Evolutionary conservation across 1,140 invertebrate species (phyloP).

Genomic region (Bicyclus anynana): DNA sequence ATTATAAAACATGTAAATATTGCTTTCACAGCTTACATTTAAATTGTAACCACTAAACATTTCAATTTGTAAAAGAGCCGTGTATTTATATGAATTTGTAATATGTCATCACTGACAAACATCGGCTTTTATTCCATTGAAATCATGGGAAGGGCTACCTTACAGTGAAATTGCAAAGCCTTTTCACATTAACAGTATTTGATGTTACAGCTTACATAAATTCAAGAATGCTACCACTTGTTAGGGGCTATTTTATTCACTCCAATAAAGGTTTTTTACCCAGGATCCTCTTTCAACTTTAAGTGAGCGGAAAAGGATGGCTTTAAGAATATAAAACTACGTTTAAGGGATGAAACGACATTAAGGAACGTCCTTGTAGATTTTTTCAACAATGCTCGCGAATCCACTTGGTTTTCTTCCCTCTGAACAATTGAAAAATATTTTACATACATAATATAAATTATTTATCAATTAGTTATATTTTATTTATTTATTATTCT

Average conservation of each 20-base stretch:
- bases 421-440: background rate
- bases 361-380: background rate
- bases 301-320: slow-evolving; percentile 7
- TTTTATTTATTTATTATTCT: too few species aligned
- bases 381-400: background rate
- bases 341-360: slow-evolving; percentile 5
- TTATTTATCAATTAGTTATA: too few species aligned
- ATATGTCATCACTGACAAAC: too few species aligned
- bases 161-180: slow-evolving; percentile 27
- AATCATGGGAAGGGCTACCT: background rate
- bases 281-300: slow-evolving; percentile 1
- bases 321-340: slow-evolving; percentile 7
- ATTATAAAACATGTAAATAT: too few species aligned
- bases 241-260: slow-evolving; percentile 3
- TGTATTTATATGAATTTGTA: too few species aligned
- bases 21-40: too few species aligned
- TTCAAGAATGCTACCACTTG: slow-evolving; percentile 31
- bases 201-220: slow-evolving; percentile 43
- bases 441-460: too few species aligned
- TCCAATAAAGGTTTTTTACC: slow-evolving; percentile 1
- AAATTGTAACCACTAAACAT: too few species aligned
- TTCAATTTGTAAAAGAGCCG: too few species aligned
- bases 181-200: slow-evolving; percentile 47
- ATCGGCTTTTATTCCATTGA: too few species aligned
- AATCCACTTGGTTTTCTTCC: background rate